Evolutionary conservation across 2,888 invertebrate species (phyloP), one percentile per base, ranked within the genome.

Genomic region (Dichetophora obliterata): DNA sequence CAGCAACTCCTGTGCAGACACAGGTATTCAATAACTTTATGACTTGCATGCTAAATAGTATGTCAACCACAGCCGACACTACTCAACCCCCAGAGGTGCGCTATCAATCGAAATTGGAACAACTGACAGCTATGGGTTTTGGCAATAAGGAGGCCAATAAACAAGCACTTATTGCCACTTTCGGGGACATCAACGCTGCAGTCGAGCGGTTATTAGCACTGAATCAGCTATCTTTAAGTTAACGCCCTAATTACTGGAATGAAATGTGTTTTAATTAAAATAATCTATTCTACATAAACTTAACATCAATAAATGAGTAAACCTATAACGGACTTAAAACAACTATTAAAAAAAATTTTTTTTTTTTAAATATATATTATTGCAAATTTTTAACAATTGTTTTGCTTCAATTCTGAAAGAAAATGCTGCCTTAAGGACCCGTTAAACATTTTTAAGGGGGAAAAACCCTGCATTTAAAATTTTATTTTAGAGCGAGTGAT

Each of bases 101-200:
- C 85, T 99, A 96, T 90, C 94, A 96, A 81, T 93, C 95, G 79
- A 98, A 99, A 89, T 90, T 99, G 83, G 98, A 98, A 85, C 98
- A 98, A 89, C 92, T 99, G 81, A 92, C 96, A 48, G 93, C 95
- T 69, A 99, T 99, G 99, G 99, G 99, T 69, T 99, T 99, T 91
- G 93, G 95, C 77, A 98, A 99, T 90, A 92, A 97, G 85, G 98
- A 98, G 85, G 98, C 98, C 80, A 99, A 99, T 91, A 91, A 99
- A 86, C 96, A 97, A 93, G 98, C 98, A 77, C 91, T 99, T 86
- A 94, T 95, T 86, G 98, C 98, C 79, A 97, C 98, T 75, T 96
- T 97, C 89, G 99, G 99, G 77, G 98, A 99, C 90, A 96, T 99
- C 84, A 98, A 98, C 90, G 98, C 97, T 68, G 99, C 99, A 66